Conservation (phyloP, 1,140 invertebrate genomes). For the Chironomus tepperi region DNA sequence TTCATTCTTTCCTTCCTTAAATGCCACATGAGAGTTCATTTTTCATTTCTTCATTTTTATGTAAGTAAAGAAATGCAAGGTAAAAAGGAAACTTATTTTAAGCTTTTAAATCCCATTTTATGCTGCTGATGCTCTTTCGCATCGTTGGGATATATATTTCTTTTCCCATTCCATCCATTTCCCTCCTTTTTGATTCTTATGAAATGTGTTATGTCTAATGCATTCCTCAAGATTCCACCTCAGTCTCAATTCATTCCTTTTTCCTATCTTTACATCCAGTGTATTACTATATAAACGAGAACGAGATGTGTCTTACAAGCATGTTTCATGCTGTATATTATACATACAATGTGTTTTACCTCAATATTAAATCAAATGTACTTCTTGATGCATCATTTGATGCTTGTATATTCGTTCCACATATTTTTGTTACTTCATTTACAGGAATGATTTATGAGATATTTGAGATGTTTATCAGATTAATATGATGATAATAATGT, state of each 20-base stretch:
- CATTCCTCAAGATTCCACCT: not conserved
- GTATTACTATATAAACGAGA: too few species aligned
- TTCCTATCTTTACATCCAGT: not conserved
- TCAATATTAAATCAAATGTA: constrained; percentile 2
- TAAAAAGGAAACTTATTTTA: not conserved
- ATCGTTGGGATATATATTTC: too few species aligned
- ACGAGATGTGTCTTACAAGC: not conserved
- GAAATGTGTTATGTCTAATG: not conserved
- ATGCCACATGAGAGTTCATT: constrained; percentile 12
- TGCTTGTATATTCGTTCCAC: not conserved
- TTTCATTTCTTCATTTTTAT: constrained; percentile 5
- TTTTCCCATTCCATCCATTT: too few species aligned
- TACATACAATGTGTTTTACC: not conserved
- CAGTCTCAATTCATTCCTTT: not conserved
- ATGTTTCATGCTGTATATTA: not conserved
- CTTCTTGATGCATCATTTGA: not conserved
- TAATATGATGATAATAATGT: too few species aligned
- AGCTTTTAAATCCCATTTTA: not conserved
- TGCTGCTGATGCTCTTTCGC: not conserved
- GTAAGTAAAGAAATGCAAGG: not conserved
- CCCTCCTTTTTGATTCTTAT: too few species aligned
- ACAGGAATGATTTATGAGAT: too few species aligned
- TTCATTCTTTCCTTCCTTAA: not conserved
- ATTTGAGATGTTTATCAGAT: too few species aligned
- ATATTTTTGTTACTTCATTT: not conserved